A percentile compares a stretch with the other conserved stretches of the same genome.
phyloP scores from a whole-genome alignment of 1,140 invertebrate species.

The Drosophila busckii region DNA sequence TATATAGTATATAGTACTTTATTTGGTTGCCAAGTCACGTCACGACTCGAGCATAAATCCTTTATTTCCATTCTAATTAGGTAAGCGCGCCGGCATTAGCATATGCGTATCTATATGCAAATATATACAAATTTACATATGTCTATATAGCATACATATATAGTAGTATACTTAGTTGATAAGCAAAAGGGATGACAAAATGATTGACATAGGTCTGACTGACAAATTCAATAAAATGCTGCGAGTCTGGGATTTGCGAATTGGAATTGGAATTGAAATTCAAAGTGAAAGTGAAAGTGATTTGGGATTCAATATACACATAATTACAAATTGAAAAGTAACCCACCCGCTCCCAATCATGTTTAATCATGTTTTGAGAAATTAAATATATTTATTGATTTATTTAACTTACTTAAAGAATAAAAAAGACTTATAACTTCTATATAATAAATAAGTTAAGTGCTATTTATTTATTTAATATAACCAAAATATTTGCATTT shows the following conservation, averaged over 20 bases:
- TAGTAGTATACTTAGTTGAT: not conserved
- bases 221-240: conserved; percentile 30
- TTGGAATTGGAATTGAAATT: conserved; percentile 78
- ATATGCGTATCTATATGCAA: conserved; percentile 21
- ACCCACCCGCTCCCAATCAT: no score
- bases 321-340: conserved; percentile 16
- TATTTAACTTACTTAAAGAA: no score
- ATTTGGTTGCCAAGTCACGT: conserved; percentile 50
- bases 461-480: no score
- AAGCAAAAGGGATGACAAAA: conserved; percentile 56
- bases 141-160: conserved; percentile 13
- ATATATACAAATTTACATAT: conserved; percentile 24
- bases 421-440: no score
- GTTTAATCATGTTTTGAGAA: no score
- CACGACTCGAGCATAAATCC: conserved; percentile 44
- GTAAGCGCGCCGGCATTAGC: conserved; percentile 38
- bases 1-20: no score
- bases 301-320: conserved; percentile 81
- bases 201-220: conserved; percentile 58
- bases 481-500: no score
- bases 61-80: conserved; percentile 70
- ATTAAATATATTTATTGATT: no score
- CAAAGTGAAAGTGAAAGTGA: conserved; percentile 86
- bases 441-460: no score
- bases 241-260: no score